Evolutionary conservation across 2,888 invertebrate species (phyloP), one percentile per base, ranked within the genome.

Genomic region (Hipparchia semele): DNA sequence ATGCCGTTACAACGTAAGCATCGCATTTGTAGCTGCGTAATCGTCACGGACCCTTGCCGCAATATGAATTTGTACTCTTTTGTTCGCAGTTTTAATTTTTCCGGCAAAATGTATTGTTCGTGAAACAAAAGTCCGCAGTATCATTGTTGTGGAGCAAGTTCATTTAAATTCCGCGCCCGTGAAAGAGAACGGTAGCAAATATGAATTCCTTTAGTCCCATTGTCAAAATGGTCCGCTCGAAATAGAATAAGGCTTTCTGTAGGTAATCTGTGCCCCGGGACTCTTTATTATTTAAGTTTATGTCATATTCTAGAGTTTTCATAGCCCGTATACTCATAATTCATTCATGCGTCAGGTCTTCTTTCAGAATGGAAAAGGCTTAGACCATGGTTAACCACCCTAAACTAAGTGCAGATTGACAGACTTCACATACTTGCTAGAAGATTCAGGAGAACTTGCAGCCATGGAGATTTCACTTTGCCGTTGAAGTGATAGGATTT

Each of bases 1-100:
- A 39, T 45, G n/a, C 51, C 51, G 51, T 60, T 60, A 49, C 69
- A 51, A 69, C 61, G 69, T 45, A 53, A 61, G 61, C 68, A 60
- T 68, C 51, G 33, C n/a, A 69, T 61, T 68, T 69, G 68, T 68
- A 69, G 59, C 69, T 53, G 53, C 61, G 69, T 61, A 69, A 69
- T 69, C 69, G 84, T 81, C 80, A 79, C 81, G 83, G 83, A 84
- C 84, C 83, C 83, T 81, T 83, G 84, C 87, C 89, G 90, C 90
- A 91, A 91, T 92, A 92, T 91, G 91, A 93, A 93, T 91, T 92
- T 93, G 92, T 92, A 87, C 90, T 87, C 90, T 87, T 90, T 93
- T 93, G 92, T 92, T 87, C 89, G 83, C 87, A 89, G 91, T 93
- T 92, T 94, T 93, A 93, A 92, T 92, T 93, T 89, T 87, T 90